Evolutionary conservation across 2,113 vertebrate genomes (phyloP), one percentile per base, ranked within the genome.

Genomic region (Cercopithecus mona): DNA sequence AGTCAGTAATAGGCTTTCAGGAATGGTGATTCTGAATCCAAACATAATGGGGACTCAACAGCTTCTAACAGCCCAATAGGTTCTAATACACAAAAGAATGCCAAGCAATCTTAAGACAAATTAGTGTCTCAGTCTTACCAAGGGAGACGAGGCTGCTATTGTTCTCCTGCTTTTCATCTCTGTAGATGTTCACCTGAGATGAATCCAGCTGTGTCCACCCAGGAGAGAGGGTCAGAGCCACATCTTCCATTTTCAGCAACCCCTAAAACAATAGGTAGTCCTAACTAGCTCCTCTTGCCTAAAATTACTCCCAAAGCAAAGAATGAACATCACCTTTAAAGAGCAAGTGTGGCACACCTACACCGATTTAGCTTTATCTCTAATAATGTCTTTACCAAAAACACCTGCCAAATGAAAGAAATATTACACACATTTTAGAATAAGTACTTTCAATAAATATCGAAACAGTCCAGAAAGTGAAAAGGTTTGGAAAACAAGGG

Each of bases 241-340:
- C 45, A 18, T 89, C 96, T 91, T 97, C 98, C 82, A 93, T 73
- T 86, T 97, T 96, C 48, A 96, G 79, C 45, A 68, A 8, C 27
- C 45, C 93, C 98, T 97, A 82, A 38, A 96, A 94, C 16, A 78
- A 55, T 0, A 93, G 48, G 6, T 5, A 85, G 43, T n/a, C 43
- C 13, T 22, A 68, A 22, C 35, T 43, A 22, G 25, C 20, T 20
- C 61, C 40, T 50, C 82, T 16, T 50, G 4, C 38, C 18, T 13
- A 1, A 27, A 13, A 88, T 78, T n/a, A 30, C 13, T n/a, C 27
- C 57, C 57, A 72, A 80, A 82, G 17, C 30, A 83, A 27, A 59
- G 30, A 52, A 81, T n/a, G 25, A 32, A 27, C 3, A 30, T 48
- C 38, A 38, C 22, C 10, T 57, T 35, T 73, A 72, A n/a, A 88